phyloP scores from a whole-genome alignment of 2,113 vertebrate species.

The Larimichthys crocea region DNA sequence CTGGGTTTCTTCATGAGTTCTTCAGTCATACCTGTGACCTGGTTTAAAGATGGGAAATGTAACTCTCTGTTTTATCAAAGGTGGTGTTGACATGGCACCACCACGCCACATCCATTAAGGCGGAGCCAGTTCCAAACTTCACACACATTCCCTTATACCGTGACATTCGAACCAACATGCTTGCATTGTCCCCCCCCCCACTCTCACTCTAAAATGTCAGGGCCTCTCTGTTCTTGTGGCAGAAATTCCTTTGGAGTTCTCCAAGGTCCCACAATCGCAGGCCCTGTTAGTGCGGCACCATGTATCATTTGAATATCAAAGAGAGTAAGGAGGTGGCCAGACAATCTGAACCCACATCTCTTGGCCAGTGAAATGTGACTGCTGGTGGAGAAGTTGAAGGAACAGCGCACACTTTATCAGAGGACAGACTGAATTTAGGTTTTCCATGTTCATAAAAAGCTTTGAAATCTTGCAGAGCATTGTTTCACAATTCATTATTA shows the following conservation, averaged over 20 bases:
- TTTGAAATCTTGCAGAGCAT: background rate
- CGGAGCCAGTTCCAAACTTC: background rate
- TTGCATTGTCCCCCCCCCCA: constrained; percentile 45
- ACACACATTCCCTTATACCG: constrained; percentile 26
- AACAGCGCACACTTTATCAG: constrained; percentile 54
- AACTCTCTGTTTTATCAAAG: background rate
- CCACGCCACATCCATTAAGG: constrained; percentile 15
- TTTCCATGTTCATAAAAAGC: constrained; percentile 8
- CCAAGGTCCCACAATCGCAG: background rate
- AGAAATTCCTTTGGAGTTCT: constrained; percentile 38
- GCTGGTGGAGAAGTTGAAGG: constrained; percentile 13
- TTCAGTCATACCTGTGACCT: background rate
- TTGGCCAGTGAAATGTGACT: constrained; percentile 36
- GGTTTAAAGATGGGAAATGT: background rate
- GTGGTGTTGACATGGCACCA: constrained; percentile 13
- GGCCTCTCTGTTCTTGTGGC: constrained; percentile 48
- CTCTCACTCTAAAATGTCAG: constrained; percentile 61
- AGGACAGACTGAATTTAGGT: constrained; percentile 20
- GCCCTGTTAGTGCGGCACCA: constrained; percentile 30
- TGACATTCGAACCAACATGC: constrained; percentile 65
- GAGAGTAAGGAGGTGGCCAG: constrained; percentile 46
- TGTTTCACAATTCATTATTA: background rate
- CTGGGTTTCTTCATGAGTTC: background rate
- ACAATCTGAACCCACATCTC: constrained; percentile 33
- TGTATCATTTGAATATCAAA: constrained; percentile 77